phyloP scores from a whole-genome alignment of 1,140 invertebrate species.

The Sminthurinus signatus region DNA sequence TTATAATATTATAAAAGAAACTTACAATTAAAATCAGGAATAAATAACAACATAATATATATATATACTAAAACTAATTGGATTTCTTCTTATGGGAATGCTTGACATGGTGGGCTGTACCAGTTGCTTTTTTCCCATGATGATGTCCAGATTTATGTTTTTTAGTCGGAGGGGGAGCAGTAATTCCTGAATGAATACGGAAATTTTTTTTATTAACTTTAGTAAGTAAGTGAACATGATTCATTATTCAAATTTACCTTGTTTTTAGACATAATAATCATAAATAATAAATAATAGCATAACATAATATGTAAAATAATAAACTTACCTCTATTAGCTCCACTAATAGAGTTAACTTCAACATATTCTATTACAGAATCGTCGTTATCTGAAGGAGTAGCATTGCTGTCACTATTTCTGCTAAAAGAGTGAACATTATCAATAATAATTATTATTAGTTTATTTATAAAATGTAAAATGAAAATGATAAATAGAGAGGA shows the following conservation, averaged over 20 bases:
- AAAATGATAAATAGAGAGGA: too few species aligned
- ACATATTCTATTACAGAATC: background rate
- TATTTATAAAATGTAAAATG: too few species aligned
- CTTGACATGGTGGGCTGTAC: constrained; percentile 1
- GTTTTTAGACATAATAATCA: too few species aligned
- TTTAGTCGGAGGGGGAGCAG: background rate
- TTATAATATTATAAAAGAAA: background rate
- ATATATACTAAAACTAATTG: background rate
- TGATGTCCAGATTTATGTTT: constrained; percentile 10
- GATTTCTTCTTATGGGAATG: constrained; percentile 15
- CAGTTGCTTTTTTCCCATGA: constrained; percentile 10
- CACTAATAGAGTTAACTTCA: too few species aligned
- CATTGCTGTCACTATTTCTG: constrained; percentile 13
- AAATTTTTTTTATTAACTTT: too few species aligned
- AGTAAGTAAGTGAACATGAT: too few species aligned
- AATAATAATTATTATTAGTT: background rate
- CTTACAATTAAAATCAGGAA: background rate
- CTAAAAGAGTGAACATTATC: background rate
- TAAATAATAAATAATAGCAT: too few species aligned
- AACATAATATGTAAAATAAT: too few species aligned
- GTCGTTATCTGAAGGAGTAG: background rate
- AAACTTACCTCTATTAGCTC: too few species aligned
- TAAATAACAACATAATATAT: background rate
- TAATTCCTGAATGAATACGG: too few species aligned
- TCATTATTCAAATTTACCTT: too few species aligned